Base-by-base conservation (phyloP, 2,113 vertebrate species). In the Puffinus mauretanicus region DNA sequence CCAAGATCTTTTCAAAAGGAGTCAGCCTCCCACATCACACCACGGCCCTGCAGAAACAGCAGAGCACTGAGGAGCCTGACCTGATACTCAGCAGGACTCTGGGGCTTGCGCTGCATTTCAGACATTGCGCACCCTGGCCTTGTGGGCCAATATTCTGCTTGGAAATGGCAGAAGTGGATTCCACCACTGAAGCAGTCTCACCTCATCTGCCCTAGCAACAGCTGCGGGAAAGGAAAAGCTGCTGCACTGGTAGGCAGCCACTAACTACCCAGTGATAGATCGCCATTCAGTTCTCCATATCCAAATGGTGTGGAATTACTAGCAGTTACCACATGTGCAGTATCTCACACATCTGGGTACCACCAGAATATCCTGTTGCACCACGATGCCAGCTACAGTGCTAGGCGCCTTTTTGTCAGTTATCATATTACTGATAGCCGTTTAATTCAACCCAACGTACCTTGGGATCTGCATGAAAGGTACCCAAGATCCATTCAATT, bases 321-420 rank as follows among this genome's bases (percentile, higher is more conserved):
- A 52, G 51, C 38, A 52, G 82, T 16, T 30, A 54, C 26, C 47
- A 70, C 25, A 38, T 11, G 18, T 1, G 6, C 2, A 8, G 32
- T 16, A 51, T 9, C 32, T 57, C 0, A 0, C 44, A 47, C 34
- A 40, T 11, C 16, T 1, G 2, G 40, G 66, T 66, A 66, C 36
- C 65, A 36, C 30, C 22, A 49, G n/a, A 65, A 71, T 26, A 64
- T 5, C 0, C 4, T 17, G 20, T 4, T 54, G 34, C 19, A 54
- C 58, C 32, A 40, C 1, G 0, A 46, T 6, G 13, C 32, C 67
- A 82, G 54, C 73, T 62, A 52, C 25, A 40, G 55, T 4, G 9
- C 76, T 18, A 32, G 32, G 16, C 61, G 58, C 34, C 55, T 84
- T 67, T 69, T 15, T 34, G 38, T 36, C 10, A 70, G 16, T 51